Evolutionary conservation across 37 sponge, comb jelly and placozoan species (phyloP).

Genomic region (Bolinopsis microptera): DNA sequence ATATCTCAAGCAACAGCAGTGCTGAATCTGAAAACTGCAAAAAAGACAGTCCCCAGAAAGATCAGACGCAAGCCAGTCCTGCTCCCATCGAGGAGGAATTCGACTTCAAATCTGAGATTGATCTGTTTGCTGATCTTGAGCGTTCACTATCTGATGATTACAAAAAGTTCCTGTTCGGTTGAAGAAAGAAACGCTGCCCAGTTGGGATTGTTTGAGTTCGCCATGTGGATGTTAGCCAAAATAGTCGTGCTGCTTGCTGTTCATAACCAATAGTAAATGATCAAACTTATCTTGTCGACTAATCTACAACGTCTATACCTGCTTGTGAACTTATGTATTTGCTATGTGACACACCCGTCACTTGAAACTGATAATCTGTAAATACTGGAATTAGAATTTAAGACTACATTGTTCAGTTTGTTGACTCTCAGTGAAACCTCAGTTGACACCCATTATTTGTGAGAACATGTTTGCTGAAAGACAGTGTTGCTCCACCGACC

Average conservation of each 20-base stretch:
- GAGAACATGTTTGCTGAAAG: too few species aligned
- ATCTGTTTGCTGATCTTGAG: conserved; percentile 32
- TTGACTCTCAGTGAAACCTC: too few species aligned
- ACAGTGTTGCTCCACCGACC: too few species aligned
- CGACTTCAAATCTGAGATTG: background rate
- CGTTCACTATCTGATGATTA: conserved; percentile 21
- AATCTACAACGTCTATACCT: too few species aligned
- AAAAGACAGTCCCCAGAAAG: background rate
- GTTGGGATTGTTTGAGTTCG: background rate
- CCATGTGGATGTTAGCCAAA: background rate
- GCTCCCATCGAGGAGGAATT: background rate
- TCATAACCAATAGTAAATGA: background rate
- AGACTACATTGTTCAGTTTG: too few species aligned
- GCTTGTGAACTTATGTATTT: too few species aligned
- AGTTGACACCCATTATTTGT: too few species aligned
- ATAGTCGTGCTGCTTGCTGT: background rate
- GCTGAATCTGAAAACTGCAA: conserved; percentile 27
- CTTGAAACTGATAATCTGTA: background rate
- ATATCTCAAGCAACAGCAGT: conserved; percentile 47
- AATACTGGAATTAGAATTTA: background rate
- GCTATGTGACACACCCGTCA: too few species aligned
- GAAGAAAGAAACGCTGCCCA: background rate
- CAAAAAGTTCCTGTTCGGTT: conserved; percentile 58
- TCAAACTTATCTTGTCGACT: too few species aligned
- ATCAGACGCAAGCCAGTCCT: background rate